phyloP scores from a whole-genome alignment of 2,888 invertebrate species.

The Meghimatium bilineatum region DNA sequence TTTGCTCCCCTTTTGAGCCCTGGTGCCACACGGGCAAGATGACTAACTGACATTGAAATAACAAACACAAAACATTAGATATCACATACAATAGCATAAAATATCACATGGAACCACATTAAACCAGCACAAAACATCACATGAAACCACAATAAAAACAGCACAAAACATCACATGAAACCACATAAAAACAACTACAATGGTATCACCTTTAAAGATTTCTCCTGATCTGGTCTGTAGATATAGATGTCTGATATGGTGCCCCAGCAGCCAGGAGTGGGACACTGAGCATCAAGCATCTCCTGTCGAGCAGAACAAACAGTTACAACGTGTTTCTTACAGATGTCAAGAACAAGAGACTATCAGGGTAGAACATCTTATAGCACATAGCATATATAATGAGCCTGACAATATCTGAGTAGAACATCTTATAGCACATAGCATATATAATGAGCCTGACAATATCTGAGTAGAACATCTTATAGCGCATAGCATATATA shows the following conservation, averaged over 20 bases:
- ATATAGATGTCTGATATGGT: neutral
- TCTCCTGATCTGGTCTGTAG: slow-evolving; percentile 1
- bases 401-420: too few species aligned
- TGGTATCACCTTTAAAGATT: neutral
- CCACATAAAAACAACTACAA: neutral
- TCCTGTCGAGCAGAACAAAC: slow-evolving; percentile 2
- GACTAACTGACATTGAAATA: neutral
- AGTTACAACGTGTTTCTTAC: too few species aligned
- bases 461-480: too few species aligned
- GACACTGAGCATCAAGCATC: slow-evolving; percentile 11
- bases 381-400: too few species aligned
- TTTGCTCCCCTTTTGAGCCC: too few species aligned
- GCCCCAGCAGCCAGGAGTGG: slow-evolving; percentile 26
- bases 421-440: too few species aligned
- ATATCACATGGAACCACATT: neutral
- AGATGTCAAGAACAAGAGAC: too few species aligned
- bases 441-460: too few species aligned
- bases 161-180: neutral
- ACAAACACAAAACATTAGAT: neutral
- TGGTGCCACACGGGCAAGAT: too few species aligned
- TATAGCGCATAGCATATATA: too few species aligned
- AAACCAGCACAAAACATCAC: neutral
- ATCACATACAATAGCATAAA: too few species aligned
- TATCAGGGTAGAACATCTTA: too few species aligned
- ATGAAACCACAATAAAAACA: neutral